phyloP scores from a whole-genome alignment of 2,113 vertebrate genomes.

The Regulus satrapa region DNA sequence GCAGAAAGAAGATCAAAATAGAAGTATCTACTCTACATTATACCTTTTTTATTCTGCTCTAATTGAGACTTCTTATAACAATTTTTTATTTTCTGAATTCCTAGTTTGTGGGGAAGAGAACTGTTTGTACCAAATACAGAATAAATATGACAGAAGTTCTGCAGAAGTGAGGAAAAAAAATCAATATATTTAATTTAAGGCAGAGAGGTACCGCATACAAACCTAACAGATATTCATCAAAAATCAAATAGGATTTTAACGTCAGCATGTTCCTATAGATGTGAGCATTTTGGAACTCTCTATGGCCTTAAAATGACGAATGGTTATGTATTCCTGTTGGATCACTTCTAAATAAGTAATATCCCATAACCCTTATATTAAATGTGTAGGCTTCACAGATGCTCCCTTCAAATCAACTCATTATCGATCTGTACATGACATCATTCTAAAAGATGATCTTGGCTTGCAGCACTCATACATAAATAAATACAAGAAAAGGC shows the following conservation, averaged over 20 bases:
- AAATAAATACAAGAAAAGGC: not conserved
- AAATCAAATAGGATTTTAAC: constrained; percentile 21
- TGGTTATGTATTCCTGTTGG: not conserved
- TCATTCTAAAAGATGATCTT: constrained; percentile 10
- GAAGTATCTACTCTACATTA: not conserved
- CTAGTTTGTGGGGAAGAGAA: not conserved
- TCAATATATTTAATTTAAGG: constrained; percentile 42
- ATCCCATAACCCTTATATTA: constrained; percentile 9
- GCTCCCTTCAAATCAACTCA: constrained; percentile 10
- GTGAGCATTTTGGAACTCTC: not conserved
- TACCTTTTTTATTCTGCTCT: not conserved
- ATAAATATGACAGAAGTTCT: not conserved
- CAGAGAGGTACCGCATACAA: not conserved
- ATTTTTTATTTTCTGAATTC: not conserved
- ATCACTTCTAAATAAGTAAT: constrained; percentile 27
- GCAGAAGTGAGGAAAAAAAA: constrained; percentile 5
- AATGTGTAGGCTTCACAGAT: constrained; percentile 23
- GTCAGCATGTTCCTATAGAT: not conserved
- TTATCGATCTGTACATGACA: not conserved
- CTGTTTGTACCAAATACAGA: not conserved
- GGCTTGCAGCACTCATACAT: not conserved
- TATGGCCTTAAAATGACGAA: not conserved
- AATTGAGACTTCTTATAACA: not conserved
- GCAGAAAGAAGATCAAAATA: not conserved
- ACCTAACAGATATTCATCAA: not conserved